Conservation (phyloP, 2,113 vertebrate genomes). For the Gymnogyps californianus region DNA sequence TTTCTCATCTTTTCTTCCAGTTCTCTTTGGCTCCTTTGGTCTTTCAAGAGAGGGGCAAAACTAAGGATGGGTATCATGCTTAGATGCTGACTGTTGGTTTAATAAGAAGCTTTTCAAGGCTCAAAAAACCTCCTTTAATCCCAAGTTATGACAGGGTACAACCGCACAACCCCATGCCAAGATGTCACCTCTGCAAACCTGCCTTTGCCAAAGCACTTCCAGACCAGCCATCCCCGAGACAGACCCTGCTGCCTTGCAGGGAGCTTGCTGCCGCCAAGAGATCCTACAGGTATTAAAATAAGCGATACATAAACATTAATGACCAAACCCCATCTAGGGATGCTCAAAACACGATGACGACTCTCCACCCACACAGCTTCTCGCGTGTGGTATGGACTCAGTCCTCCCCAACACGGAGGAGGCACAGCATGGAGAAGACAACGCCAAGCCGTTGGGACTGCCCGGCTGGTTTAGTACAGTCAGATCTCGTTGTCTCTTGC, state of each 20-base stretch:
- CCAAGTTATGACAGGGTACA: background rate
- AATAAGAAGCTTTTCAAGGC: background rate
- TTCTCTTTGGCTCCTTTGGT: background rate
- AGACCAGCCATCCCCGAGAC: background rate
- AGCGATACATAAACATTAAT: background rate
- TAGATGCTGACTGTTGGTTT: background rate
- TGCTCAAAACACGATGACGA: background rate
- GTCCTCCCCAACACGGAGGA: background rate
- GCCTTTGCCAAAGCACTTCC: background rate
- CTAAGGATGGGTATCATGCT: background rate
- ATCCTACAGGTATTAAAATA: background rate
- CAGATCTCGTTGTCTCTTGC: background rate
- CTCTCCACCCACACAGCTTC: constrained; percentile 19
- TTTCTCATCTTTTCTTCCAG: background rate
- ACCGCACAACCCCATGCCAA: background rate
- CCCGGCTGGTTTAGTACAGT: background rate
- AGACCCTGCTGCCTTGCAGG: background rate
- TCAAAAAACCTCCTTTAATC: background rate
- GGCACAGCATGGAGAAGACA: background rate
- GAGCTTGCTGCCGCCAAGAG: background rate
- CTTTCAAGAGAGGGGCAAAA: background rate
- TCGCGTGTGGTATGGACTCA: background rate
- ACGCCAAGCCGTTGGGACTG: background rate
- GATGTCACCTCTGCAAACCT: background rate
- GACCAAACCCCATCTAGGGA: constrained; percentile 1